Evolutionary conservation across 2,888 invertebrate species (phyloP).

Genomic region (Sceliomorpha sp.): DNA sequence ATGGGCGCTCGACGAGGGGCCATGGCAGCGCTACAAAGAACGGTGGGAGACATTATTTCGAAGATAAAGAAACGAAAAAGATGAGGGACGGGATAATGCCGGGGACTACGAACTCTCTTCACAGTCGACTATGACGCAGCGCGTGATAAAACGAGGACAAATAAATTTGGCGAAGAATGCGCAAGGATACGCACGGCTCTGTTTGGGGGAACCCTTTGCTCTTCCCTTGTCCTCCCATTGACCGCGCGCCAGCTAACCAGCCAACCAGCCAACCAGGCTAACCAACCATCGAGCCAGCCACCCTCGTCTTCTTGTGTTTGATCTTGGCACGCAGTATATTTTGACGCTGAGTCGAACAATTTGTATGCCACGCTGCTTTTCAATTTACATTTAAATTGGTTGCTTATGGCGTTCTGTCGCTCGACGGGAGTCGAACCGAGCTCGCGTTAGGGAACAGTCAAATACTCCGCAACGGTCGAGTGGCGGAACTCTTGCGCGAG

Average conservation of each 20-base stretch:
- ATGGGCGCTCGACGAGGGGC: too few species aligned
- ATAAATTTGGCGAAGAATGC: constrained; percentile 58
- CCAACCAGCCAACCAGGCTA: constrained; percentile 62
- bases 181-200: constrained; percentile 39
- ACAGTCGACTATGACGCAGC: constrained; percentile 36
- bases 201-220: constrained; percentile 53
- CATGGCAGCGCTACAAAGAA: too few species aligned
- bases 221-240: constrained; percentile 51
- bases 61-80: too few species aligned
- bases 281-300: too few species aligned
- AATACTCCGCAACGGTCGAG: constrained; percentile 75
- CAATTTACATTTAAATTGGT: constrained; percentile 81
- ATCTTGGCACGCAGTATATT: constrained; percentile 80
- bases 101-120: constrained; percentile 33
- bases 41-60: too few species aligned
- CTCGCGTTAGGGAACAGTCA: constrained; percentile 74
- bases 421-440: constrained; percentile 77
- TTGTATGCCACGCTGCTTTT: constrained; percentile 80
- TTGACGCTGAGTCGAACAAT: constrained; percentile 80
- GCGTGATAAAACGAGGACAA: constrained; percentile 57
- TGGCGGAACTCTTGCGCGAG: constrained; percentile 65
- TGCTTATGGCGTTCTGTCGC: constrained; percentile 79
- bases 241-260: constrained; percentile 53
- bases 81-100: constrained; percentile 30
- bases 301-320: constrained; percentile 76